phyloP scores from a whole-genome alignment of 2,888 invertebrate genomes.

The Elgonia sp. region DNA sequence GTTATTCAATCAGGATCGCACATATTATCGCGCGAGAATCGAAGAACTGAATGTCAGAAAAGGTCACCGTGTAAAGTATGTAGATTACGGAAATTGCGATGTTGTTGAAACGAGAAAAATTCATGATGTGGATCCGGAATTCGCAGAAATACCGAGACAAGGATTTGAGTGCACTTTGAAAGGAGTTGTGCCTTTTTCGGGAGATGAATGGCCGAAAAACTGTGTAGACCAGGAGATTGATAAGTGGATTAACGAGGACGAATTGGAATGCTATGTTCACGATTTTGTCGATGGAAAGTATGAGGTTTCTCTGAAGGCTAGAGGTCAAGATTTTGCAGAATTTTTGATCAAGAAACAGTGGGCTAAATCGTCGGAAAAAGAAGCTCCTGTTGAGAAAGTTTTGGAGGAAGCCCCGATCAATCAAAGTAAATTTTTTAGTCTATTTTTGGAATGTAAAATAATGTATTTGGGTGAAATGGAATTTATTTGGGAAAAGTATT shows the following conservation, averaged over 20 bases:
- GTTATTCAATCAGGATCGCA: conserved; percentile 91
- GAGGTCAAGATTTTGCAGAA: conserved; percentile 87
- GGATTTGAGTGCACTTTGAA: conserved; percentile 91
- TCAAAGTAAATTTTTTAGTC: too few species aligned
- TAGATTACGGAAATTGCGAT: conserved; percentile 93
- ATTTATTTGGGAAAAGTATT: too few species aligned
- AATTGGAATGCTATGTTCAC: conserved; percentile 89
- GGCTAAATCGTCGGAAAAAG: conserved; percentile 81
- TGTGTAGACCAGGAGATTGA: conserved; percentile 86
- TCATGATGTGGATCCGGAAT: conserved; percentile 91
- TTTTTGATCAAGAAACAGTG: conserved; percentile 87
- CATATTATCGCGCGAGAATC: conserved; percentile 91
- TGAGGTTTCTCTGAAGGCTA: conserved; percentile 87
- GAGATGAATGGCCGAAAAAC: conserved; percentile 88
- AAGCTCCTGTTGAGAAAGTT: not conserved
- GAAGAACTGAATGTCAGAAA: conserved; percentile 88
- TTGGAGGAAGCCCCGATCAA: too few species aligned
- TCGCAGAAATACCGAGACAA: conserved; percentile 91
- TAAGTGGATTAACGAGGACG: conserved; percentile 89
- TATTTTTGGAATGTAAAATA: too few species aligned
- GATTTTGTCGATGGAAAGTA: conserved; percentile 87
- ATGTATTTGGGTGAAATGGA: too few species aligned
- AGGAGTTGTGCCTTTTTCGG: conserved; percentile 88
- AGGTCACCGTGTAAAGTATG: conserved; percentile 90
- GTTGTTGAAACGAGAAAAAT: conserved; percentile 90